Conservation (phyloP, 2,797 vertebrate species). For the Dicrostonyx torquatus region DNA sequence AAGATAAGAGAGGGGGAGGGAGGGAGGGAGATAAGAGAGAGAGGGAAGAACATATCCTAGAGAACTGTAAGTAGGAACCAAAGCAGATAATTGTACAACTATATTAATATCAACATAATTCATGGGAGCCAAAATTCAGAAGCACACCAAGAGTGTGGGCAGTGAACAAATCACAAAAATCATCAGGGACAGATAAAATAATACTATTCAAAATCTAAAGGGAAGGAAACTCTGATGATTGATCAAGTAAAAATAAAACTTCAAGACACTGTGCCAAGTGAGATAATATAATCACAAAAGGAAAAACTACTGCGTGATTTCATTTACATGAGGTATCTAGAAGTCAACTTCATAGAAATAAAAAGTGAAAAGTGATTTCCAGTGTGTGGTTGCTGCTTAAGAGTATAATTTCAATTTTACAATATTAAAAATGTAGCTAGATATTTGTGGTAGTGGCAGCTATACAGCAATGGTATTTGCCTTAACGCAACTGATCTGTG, state of each 20-base stretch:
- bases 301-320: not conserved
- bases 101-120: not conserved
- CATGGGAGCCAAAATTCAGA: not conserved
- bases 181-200: not conserved
- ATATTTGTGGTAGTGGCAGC: not conserved
- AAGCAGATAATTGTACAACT: not conserved
- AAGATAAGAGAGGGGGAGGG: no score
- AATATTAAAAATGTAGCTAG: not conserved
- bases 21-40: no score
- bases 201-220: not conserved
- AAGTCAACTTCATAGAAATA: not conserved
- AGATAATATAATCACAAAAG: not conserved
- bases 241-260: not conserved
- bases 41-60: no score
- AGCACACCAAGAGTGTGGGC: no score
- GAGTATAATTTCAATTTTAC: not conserved
- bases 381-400: not conserved
- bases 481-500: not conserved
- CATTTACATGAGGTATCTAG: not conserved
- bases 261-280: not conserved
- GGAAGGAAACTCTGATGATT: not conserved
- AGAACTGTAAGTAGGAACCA: not conserved
- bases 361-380: not conserved
- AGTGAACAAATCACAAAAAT: not conserved
- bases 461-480: not conserved